A percentile compares a stretch with the other conserved stretches of the same genome.
Evolutionary conservation across 2,888 invertebrate genomes (phyloP).

Genomic region (Nomada ruficornis): DNA sequence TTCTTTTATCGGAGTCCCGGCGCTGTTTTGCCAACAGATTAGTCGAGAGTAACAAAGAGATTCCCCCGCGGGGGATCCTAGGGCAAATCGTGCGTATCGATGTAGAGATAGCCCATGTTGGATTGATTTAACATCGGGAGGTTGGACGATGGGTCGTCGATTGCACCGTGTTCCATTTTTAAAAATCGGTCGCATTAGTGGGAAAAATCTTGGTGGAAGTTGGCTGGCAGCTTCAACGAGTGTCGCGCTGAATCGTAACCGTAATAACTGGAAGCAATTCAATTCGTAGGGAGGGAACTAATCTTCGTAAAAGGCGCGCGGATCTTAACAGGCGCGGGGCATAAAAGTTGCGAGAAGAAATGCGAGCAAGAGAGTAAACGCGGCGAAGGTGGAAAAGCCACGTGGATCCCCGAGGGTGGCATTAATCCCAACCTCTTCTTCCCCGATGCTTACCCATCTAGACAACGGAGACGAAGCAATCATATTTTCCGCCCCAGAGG

Average conservation of each 20-base stretch:
- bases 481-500: conserved; percentile 84
- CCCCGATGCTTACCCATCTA: conserved; percentile 73
- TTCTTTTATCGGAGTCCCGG: conserved; percentile 49
- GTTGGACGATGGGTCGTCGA: background rate
- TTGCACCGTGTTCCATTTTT: too few species aligned
- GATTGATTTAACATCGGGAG: conserved; percentile 50
- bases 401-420: conserved; percentile 83
- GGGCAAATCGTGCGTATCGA: conserved; percentile 32
- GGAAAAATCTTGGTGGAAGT: too few species aligned
- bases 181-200: too few species aligned
- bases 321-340: conserved; percentile 60
- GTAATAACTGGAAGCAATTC: conserved; percentile 28
- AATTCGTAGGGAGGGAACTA: conserved; percentile 41
- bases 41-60: conserved; percentile 43
- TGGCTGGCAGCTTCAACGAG: background rate
- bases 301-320: conserved; percentile 65
- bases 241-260: background rate
- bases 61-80: conserved; percentile 25
- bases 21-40: conserved; percentile 73
- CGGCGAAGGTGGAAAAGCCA: conserved; percentile 67
- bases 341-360: conserved; percentile 56
- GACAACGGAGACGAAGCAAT: conserved; percentile 81
- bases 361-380: conserved; percentile 16
- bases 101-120: conserved; percentile 27
- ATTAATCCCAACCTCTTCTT: conserved; percentile 80